A percentile compares a stretch with the other conserved stretches of the same genome.
These are phyloP conservation scores for Acestrorhynchus altus DNA, from an alignment of 2,797 vertebrate genomes.

Conservation along the genomic window DNA sequence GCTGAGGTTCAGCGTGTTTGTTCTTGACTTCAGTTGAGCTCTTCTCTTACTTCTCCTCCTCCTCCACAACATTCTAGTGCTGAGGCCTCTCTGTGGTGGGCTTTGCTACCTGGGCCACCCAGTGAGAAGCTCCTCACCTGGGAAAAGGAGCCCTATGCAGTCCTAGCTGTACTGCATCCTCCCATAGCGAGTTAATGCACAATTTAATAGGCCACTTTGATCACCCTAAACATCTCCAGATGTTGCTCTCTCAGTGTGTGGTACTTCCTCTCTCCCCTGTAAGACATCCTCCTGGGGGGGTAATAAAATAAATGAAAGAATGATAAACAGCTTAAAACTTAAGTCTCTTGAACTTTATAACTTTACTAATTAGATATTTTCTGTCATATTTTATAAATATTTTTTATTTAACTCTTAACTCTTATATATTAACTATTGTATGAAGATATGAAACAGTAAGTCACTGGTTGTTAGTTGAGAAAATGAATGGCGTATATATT, in stretches of 20 bases:
- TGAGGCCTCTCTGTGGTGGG: constrained; percentile 58
- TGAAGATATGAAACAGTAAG: too few relatives aligned
- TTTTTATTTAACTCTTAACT: too few relatives aligned
- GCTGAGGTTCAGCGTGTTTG: constrained; percentile 76
- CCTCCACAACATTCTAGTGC: constrained; percentile 2
- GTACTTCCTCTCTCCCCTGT: constrained; percentile 40
- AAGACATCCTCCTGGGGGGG: constrained; percentile 55
- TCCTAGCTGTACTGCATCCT: constrained; percentile 37
- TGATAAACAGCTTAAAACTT: background rate
- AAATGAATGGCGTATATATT: too few relatives aligned
- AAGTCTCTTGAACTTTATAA: background rate
- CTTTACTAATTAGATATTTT: too few relatives aligned
- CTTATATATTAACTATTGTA: too few relatives aligned
- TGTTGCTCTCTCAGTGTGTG: constrained; percentile 59
- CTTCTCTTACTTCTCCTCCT: constrained; percentile 35
- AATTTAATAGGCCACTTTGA: constrained; percentile 61
- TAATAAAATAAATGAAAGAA: constrained; percentile 59
- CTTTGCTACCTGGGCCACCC: constrained; percentile 71
- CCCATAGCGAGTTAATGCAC: constrained; percentile 51
- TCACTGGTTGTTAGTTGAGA: too few relatives aligned
- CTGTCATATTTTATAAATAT: too few relatives aligned
- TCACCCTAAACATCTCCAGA: constrained; percentile 59
- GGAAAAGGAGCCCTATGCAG: constrained; percentile 59
- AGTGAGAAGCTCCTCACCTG: constrained; percentile 61
- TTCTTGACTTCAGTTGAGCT: constrained; percentile 71